These are phyloP conservation scores for Ctenoplectra terminalis DNA, from an alignment of 1,140 invertebrate genomes.

Conservation along the genomic window DNA sequence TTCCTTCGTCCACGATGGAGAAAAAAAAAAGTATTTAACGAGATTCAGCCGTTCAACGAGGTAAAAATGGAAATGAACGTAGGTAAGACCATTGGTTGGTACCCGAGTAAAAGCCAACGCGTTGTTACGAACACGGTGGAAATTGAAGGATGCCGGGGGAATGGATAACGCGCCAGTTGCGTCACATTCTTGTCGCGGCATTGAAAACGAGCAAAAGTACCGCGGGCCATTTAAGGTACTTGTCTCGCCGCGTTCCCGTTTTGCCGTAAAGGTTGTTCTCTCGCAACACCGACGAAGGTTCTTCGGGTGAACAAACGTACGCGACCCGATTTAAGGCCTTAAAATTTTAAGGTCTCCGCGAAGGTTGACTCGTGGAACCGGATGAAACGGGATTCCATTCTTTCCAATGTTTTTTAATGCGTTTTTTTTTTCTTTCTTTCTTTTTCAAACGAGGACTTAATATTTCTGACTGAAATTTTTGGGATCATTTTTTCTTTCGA, in stretches of 20 bases:
- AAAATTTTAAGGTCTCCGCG: neutral
- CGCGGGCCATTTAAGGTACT: slow-evolving; percentile 50
- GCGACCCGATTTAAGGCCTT: neutral
- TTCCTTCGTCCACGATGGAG: no score
- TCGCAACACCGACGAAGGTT: neutral
- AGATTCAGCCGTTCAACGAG: neutral
- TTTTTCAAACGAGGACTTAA: no score
- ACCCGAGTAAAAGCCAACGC: slow-evolving; percentile 1
- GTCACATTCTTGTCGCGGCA: slow-evolving; percentile 44
- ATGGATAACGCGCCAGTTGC: slow-evolving; percentile 35
- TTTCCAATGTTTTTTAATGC: no score
- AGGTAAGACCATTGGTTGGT: neutral
- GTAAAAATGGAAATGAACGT: neutral
- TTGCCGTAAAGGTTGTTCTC: slow-evolving; percentile 14
- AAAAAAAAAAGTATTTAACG: no score
- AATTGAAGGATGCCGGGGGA: slow-evolving; percentile 24
- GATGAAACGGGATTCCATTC: neutral
- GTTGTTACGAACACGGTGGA: slow-evolving; percentile 2
- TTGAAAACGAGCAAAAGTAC: slow-evolving; percentile 49
- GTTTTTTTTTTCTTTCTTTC: no score
- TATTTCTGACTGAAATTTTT: no score
- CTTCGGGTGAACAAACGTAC: slow-evolving; percentile 36
- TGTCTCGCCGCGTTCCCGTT: slow-evolving; percentile 43
- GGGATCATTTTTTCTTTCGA: no score
- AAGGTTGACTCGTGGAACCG: neutral